Conservation (phyloP, 2,113 vertebrate species). For the Lanius collurio region DNA sequence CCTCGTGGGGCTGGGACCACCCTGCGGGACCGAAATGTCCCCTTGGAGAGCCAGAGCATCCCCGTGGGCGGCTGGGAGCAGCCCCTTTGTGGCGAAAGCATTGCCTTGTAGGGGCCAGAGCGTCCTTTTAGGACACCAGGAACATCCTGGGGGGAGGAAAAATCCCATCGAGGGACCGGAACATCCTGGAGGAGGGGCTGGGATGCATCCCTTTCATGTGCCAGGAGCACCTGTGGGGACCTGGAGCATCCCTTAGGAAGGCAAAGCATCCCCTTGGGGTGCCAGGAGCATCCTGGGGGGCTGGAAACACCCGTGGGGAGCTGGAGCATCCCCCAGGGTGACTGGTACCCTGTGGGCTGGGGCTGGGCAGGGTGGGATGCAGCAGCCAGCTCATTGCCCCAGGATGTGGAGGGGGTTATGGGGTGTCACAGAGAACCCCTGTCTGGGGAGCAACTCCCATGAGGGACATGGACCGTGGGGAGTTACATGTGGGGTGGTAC, state of each 20-base stretch:
- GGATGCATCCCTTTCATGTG: neutral
- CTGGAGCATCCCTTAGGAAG: neutral
- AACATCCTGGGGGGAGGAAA: neutral
- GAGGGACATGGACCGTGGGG: fast-evolving
- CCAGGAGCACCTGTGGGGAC: neutral
- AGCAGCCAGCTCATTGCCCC: neutral
- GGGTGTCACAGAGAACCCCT: neutral
- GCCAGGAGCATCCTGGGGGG: neutral
- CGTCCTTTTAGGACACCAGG: no score
- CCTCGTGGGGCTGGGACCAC: neutral
- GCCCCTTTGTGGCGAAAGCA: neutral
- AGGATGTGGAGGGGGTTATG: neutral
- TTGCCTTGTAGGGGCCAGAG: neutral
- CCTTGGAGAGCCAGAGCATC: neutral
- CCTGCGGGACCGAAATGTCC: neutral
- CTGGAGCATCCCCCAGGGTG: neutral
- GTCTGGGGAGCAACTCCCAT: neutral
- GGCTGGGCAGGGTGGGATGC: neutral
- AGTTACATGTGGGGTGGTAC: fast-evolving
- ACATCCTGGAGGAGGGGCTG: neutral
- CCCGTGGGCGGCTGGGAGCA: neutral
- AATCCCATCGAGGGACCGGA: neutral
- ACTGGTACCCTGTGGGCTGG: fast-evolving
- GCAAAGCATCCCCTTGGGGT: neutral
- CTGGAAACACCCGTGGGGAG: neutral